Evolutionary conservation across 2,888 invertebrate species (phyloP).

Genomic region (Sicus ferrugineus): DNA sequence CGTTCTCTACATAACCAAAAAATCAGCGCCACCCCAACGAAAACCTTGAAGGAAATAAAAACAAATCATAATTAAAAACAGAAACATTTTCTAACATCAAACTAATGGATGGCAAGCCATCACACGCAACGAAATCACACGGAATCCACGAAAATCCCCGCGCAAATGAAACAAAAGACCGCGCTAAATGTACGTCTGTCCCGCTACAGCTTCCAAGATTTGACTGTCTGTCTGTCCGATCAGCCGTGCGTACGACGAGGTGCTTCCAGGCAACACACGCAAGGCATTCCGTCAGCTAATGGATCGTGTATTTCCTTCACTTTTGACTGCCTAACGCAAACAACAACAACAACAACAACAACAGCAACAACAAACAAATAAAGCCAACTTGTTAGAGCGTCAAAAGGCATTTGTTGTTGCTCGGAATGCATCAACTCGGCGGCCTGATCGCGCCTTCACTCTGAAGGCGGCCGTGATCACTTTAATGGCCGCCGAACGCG

Average conservation of each 20-base stretch:
- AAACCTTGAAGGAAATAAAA: background rate
- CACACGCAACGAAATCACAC: background rate
- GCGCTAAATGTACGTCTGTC: background rate
- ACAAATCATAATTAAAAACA: conserved; percentile 7
- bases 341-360: conserved; percentile 3
- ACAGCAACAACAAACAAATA: conserved; percentile 1
- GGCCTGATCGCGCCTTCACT: background rate
- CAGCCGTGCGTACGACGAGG: too few relatives aligned
- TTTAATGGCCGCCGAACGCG: conserved; percentile 17
- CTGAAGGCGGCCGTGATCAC: conserved; percentile 5
- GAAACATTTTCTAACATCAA: conserved; percentile 20
- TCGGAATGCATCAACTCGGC: conserved; percentile 2
- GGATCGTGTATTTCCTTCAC: conserved; percentile 23
- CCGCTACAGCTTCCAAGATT: background rate
- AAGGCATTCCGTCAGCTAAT: too few relatives aligned
- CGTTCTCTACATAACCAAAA: too few relatives aligned
- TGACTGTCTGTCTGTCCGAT: too few relatives aligned
- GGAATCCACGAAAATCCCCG: background rate
- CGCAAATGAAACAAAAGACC: background rate
- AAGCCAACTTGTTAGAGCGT: background rate
- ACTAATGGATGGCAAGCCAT: conserved; percentile 19
- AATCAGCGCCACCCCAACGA: background rate
- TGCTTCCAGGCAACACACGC: too few relatives aligned
- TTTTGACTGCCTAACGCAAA: conserved; percentile 17
- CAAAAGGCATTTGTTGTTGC: conserved; percentile 2